Evolutionary conservation across 2,797 vertebrate genomes (phyloP), one percentile per base, ranked within the genome.

Genomic region (Melanotaenia boesemani): DNA sequence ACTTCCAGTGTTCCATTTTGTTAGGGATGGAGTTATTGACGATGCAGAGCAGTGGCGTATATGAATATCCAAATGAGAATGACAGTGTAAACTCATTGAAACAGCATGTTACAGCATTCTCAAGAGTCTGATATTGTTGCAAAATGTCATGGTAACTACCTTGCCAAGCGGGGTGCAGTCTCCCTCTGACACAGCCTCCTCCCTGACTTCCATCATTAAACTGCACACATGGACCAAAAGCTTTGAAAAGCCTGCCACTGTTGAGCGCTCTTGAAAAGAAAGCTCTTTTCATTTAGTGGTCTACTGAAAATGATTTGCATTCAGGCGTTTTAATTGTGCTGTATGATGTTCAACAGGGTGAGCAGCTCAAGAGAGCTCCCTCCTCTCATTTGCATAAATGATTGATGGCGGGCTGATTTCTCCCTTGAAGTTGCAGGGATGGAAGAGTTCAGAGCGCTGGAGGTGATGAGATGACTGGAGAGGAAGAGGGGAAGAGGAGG

Each of bases 291-390:
- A 87, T 91, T 88, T 81, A 86, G 87, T 86, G 80, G 79, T 75
- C 83, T 72, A 63, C 77, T 85, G 85, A 85, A 87, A 86, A 89
- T 87, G 84, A 92, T 91, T 92, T 90, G 91, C 85, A 91, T 92
- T 90, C 84, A 75, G 85, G 80, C 79, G 41, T 87, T 90, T 90
- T 91, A 90, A 90, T 91, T 88, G 84, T 81, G 86, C 76, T 8
- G 76, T 89, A 87, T 92, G 90, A 92, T 90, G 87, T 91, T 87
- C 86, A 87, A 91, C 89, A 88, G 89, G 86, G 81, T 80, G 76
- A 90, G 86, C 84, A 85, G 87, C 89, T 86, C 67, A 61, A 75
- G 72, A 80, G 81, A 81, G 79, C 76, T 57, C 7, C 74, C 78
- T 76, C 63, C 52, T 73, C 84, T 92, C 86, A 91, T 92, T 88